These are phyloP conservation scores for Oryctes rhinoceros DNA, from an alignment of 1,140 invertebrate species.

Conservation along the genomic window DNA sequence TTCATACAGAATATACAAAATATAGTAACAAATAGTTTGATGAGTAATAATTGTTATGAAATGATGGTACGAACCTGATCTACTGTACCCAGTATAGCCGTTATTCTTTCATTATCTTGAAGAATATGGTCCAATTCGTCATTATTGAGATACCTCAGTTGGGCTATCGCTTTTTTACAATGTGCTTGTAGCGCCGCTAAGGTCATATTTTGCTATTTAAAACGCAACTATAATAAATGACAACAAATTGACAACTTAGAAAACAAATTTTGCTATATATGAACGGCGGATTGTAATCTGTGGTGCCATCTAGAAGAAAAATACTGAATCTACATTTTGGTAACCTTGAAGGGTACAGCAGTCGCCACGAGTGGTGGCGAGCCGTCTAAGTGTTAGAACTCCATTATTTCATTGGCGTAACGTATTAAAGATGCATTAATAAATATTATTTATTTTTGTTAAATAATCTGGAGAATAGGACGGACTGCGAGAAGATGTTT, in stretches of 20 bases:
- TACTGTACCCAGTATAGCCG: constrained; percentile 79
- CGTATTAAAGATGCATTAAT: no score
- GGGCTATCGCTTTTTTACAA: constrained; percentile 49
- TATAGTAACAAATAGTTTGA: no score
- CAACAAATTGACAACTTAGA: constrained; percentile 19
- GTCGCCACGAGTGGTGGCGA: no score
- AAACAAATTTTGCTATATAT: constrained; percentile 1
- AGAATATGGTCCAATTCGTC: constrained; percentile 85
- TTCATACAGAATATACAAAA: constrained; percentile 5
- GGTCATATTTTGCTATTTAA: constrained; percentile 49
- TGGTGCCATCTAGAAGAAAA: background rate
- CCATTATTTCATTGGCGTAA: no score
- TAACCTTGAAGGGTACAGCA: no score
- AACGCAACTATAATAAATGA: background rate
- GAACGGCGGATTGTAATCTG: background rate
- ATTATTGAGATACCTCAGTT: constrained; percentile 63
- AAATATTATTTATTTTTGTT: no score
- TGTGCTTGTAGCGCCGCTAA: constrained; percentile 51
- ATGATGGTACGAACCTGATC: constrained; percentile 70
- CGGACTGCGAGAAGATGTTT: no score
- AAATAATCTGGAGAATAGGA: no score
- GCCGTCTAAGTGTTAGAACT: no score
- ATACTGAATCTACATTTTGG: background rate
- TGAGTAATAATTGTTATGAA: background rate
- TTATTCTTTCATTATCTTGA: constrained; percentile 84